phyloP scores from a whole-genome alignment of 2,888 invertebrate species.

The Thumatha senex region DNA sequence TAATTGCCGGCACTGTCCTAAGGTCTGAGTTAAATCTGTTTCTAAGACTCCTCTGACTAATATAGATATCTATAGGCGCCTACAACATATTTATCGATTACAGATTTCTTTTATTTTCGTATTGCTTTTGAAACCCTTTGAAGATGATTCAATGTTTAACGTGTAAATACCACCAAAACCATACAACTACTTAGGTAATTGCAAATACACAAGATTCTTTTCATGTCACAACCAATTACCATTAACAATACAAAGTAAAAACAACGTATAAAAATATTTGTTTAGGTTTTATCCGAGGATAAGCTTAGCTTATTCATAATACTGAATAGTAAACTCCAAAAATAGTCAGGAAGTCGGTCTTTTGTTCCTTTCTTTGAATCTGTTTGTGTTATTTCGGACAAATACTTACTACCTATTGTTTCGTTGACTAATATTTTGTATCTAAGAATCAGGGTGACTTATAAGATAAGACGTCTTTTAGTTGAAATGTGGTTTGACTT shows the following conservation, averaged over 20 bases:
- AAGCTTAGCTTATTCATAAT: slow-evolving; percentile 9
- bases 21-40: no score
- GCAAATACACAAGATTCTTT: not conserved
- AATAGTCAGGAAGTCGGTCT: slow-evolving; percentile 74
- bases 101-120: no score
- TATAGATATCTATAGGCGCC: no score
- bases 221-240: slow-evolving; percentile 3
- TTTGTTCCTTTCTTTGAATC: slow-evolving; percentile 48
- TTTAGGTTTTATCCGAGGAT: slow-evolving; percentile 54
- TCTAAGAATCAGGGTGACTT: slow-evolving; percentile 6
- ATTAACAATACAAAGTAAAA: slow-evolving; percentile 28
- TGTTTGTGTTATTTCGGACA: slow-evolving; percentile 55
- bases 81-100: no score
- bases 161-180: no score
- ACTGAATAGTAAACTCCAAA: slow-evolving; percentile 6
- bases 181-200: slow-evolving; percentile 17
- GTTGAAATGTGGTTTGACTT: no score
- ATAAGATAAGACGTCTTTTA: not conserved
- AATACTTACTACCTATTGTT: slow-evolving; percentile 63
- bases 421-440: slow-evolving; percentile 43
- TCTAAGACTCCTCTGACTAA: no score
- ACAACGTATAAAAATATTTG: slow-evolving; percentile 40
- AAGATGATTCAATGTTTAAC: not conserved
- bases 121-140: not conserved
- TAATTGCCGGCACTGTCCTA: no score